Evolutionary conservation across 2,113 vertebrate species (phyloP).

Genomic region (Galbula dea): DNA sequence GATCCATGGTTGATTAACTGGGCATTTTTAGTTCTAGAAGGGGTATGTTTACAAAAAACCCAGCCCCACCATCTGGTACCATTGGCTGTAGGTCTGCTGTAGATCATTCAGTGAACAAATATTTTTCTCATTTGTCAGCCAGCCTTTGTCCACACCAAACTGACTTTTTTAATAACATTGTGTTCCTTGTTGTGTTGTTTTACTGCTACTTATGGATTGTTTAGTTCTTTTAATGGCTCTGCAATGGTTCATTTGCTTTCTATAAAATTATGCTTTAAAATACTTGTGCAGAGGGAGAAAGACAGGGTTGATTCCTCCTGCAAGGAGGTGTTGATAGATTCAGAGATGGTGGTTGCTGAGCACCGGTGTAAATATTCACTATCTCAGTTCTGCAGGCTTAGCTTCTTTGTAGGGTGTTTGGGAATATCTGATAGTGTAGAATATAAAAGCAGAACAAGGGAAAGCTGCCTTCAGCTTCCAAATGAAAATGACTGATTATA

Average conservation of each 20-base stretch:
- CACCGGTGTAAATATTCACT: slow-evolving; percentile 11
- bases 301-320: background rate
- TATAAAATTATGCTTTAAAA: slow-evolving; percentile 29
- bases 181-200: background rate
- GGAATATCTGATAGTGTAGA: background rate
- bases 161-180: background rate
- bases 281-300: background rate
- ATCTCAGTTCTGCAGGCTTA: slow-evolving; percentile 12
- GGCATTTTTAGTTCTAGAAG: slow-evolving; percentile 5
- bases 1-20: background rate
- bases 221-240: slow-evolving; percentile 32
- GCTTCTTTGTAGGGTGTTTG: slow-evolving; percentile 1
- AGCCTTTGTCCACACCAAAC: background rate
- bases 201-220: slow-evolving; percentile 23
- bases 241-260: slow-evolving; percentile 19
- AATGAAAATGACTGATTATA: background rate
- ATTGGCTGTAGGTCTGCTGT: background rate
- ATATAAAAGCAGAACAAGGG: background rate
- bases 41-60: background rate
- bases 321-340: slow-evolving; percentile 18
- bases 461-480: slow-evolving; percentile 8
- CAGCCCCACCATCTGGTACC: slow-evolving; percentile 10
- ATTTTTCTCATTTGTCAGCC: slow-evolving; percentile 6
- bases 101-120: background rate
- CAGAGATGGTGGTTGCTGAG: background rate